Percentiles rank a stretch among this genome's conserved stretches.
Evolutionary conservation across 1,140 invertebrate genomes (phyloP).

Genomic region (Vollenhovia emeryi): DNA sequence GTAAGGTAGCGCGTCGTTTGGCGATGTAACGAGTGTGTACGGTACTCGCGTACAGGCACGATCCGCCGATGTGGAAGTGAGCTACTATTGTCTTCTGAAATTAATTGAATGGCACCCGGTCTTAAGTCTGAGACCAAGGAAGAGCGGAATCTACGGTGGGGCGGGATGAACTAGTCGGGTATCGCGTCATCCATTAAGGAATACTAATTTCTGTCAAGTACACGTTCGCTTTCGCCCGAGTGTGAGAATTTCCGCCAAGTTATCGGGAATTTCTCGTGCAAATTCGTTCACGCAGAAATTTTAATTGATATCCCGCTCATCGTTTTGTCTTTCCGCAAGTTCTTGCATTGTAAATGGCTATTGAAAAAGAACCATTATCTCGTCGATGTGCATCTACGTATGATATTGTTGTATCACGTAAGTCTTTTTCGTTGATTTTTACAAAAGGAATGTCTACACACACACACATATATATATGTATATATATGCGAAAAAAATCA

Average conservation of each 20-base stretch:
- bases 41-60: slow-evolving; percentile 30
- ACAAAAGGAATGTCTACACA: background rate
- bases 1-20: background rate
- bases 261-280: slow-evolving; percentile 60
- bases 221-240: slow-evolving; percentile 67
- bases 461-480: background rate
- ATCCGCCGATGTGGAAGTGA: slow-evolving; percentile 51
- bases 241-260: slow-evolving; percentile 51
- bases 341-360: background rate
- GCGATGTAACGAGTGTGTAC: slow-evolving; percentile 47
- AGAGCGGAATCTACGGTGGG: slow-evolving; percentile 43
- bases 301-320: slow-evolving; percentile 46
- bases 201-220: slow-evolving; percentile 78
- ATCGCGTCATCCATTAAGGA: slow-evolving; percentile 77
- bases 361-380: background rate
- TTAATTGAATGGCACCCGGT: slow-evolving; percentile 70
- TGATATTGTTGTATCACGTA: background rate
- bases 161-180: slow-evolving; percentile 42
- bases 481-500: background rate
- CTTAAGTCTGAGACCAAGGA: slow-evolving; percentile 70
- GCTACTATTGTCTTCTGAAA: slow-evolving; percentile 71
- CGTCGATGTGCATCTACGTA: background rate
- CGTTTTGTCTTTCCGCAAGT: background rate
- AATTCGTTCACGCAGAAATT: slow-evolving; percentile 54
- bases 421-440: background rate